Conservation (phyloP, 2,888 invertebrate species). For the Volucella inanis region DNA sequence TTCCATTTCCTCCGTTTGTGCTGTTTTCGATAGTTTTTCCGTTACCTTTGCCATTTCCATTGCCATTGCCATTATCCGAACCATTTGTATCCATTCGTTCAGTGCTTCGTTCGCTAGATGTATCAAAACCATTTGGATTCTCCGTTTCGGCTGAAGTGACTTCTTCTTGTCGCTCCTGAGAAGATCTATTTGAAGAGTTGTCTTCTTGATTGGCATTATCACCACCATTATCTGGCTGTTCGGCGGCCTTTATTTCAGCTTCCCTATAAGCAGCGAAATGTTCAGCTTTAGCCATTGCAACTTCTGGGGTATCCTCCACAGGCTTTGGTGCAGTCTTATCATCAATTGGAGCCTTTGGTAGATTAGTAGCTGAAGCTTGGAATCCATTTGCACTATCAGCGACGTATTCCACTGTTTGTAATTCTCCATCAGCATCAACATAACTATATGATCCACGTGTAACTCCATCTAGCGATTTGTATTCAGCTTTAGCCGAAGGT, state of each 20-base stretch:
- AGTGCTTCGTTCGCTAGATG: constrained; percentile 39
- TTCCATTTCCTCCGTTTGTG: constrained; percentile 39
- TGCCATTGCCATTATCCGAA: constrained; percentile 28
- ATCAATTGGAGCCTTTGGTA: constrained; percentile 83
- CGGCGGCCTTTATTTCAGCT: constrained; percentile 78
- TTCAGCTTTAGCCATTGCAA: constrained; percentile 80
- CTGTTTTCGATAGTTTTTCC: not conserved
- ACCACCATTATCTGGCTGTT: constrained; percentile 71
- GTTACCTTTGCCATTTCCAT: constrained; percentile 19
- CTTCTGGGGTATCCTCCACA: constrained; percentile 84
- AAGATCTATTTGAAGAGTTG: constrained; percentile 42
- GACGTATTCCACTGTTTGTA: constrained; percentile 86
- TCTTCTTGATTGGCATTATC: constrained; percentile 44
- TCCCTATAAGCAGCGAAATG: constrained; percentile 81
- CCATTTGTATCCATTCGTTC: constrained; percentile 21
- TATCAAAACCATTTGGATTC: constrained; percentile 42
- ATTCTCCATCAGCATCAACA: constrained; percentile 85
- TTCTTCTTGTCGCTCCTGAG: constrained; percentile 46
- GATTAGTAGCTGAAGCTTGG: constrained; percentile 86
- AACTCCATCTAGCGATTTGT: constrained; percentile 85
- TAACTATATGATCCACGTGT: constrained; percentile 86
- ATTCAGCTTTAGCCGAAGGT: constrained; percentile 85
- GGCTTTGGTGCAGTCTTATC: constrained; percentile 81
- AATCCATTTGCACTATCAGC: constrained; percentile 85
- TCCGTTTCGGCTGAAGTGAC: constrained; percentile 60